Percentiles rank a stretch among this genome's conserved stretches.
phyloP scores from a whole-genome alignment of 1,140 invertebrate species.

The Drosophila simulans region DNA sequence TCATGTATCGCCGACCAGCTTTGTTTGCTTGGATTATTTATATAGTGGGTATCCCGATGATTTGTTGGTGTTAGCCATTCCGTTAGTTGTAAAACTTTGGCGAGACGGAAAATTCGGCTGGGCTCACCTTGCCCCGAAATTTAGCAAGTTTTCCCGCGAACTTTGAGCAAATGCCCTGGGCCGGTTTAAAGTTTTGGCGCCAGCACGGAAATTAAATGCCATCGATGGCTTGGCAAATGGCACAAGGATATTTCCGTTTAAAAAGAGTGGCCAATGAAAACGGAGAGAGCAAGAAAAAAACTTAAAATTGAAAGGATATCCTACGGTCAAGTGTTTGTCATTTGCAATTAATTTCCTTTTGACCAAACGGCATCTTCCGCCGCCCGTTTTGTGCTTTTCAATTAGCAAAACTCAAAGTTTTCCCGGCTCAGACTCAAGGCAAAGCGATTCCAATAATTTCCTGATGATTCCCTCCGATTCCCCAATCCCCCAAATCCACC shows the following conservation, averaged over 20 bases:
- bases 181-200: constrained; percentile 55
- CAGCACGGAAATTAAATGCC: constrained; percentile 78
- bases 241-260: constrained; percentile 39
- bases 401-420: constrained; percentile 55
- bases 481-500: background rate
- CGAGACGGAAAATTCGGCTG: constrained; percentile 26
- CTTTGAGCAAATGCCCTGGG: constrained; percentile 46
- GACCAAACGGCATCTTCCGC: constrained; percentile 64
- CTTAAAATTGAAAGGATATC: constrained; percentile 57
- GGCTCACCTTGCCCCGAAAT: constrained; percentile 33
- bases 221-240: constrained; percentile 63
- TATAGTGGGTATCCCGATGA: constrained; percentile 49
- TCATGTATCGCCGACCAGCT: constrained; percentile 35
- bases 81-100: constrained; percentile 35
- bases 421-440: constrained; percentile 53
- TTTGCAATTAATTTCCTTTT: constrained; percentile 81
- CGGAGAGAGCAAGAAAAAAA: constrained; percentile 12
- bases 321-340: constrained; percentile 75
- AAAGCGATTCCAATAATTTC: constrained; percentile 65
- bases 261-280: constrained; percentile 3
- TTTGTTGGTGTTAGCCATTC: constrained; percentile 49
- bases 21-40: constrained; percentile 62
- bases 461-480: constrained; percentile 1
- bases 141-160: constrained; percentile 36
- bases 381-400: constrained; percentile 60